Conservation (phyloP, 1,140 invertebrate species). For the Zaprionus inermis region DNA sequence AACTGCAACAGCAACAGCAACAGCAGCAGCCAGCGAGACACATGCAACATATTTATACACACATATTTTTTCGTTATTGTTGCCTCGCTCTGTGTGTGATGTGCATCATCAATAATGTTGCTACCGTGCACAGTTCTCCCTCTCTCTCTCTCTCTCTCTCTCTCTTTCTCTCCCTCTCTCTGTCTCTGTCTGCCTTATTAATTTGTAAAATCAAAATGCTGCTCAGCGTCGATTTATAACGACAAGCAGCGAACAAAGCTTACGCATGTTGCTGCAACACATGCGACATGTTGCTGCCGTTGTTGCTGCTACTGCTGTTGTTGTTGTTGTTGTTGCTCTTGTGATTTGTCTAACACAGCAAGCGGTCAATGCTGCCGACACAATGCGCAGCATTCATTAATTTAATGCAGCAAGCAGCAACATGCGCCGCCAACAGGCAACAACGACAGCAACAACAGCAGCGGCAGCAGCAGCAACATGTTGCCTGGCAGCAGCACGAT, state of each 20-base stretch:
- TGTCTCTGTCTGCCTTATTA: constrained; percentile 65
- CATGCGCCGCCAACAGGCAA: constrained; percentile 34
- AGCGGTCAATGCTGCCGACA: constrained; percentile 69
- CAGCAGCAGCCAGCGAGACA: constrained; percentile 17
- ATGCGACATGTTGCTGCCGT: constrained; percentile 53
- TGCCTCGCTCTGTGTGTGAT: constrained; percentile 22
- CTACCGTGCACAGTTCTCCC: constrained; percentile 48
- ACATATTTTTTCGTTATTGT: constrained; percentile 16
- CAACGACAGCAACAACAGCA: constrained; percentile 32
- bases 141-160: background rate
- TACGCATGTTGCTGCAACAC: constrained; percentile 63
- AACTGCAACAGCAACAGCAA: constrained; percentile 37
- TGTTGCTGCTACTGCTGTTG: constrained; percentile 56
- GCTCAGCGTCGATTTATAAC: constrained; percentile 71
- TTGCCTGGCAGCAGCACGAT: constrained; percentile 63
- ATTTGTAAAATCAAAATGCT: constrained; percentile 83
- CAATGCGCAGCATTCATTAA: constrained; percentile 79
- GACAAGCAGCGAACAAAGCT: constrained; percentile 60
- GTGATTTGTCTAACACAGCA: constrained; percentile 83
- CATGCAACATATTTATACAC: constrained; percentile 20
- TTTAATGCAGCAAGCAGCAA: constrained; percentile 33
- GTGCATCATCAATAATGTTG: constrained; percentile 79
- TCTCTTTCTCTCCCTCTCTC: constrained; percentile 1
- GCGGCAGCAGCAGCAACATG: constrained; percentile 44
- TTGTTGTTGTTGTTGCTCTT: constrained; percentile 58